Percentiles rank a stretch among this genome's conserved stretches.
These are phyloP conservation scores for Spodoptera frugiperda DNA, from an alignment of 1,140 invertebrate genomes.

Conservation along the genomic window DNA sequence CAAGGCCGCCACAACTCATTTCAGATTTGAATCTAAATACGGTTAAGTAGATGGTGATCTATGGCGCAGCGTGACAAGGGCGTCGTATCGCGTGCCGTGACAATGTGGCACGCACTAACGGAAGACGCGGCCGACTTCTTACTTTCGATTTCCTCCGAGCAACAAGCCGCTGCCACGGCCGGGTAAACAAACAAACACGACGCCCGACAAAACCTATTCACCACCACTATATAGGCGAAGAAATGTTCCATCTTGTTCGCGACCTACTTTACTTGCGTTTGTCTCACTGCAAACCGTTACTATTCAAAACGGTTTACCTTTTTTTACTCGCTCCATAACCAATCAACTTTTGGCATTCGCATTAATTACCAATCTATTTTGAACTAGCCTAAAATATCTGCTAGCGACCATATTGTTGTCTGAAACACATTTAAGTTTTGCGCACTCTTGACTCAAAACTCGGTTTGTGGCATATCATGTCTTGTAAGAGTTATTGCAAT, in stretches of 20 bases:
- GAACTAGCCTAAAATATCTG: conserved; percentile 11
- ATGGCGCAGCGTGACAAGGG: conserved; percentile 21
- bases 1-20: neutral
- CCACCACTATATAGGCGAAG: conserved; percentile 6
- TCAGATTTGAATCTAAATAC: conserved; percentile 20
- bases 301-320: conserved; percentile 36
- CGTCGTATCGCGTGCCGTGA: conserved; percentile 34
- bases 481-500: neutral
- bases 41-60: conserved; percentile 29
- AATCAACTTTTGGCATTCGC: conserved; percentile 24
- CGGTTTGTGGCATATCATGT: neutral
- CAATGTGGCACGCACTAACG: conserved; percentile 39
- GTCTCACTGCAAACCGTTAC: conserved; percentile 24
- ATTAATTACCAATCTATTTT: conserved; percentile 30
- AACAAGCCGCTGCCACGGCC: conserved; percentile 8
- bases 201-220: conserved; percentile 33
- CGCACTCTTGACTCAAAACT: neutral
- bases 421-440: conserved; percentile 16
- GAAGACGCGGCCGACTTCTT: conserved; percentile 30
- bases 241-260: conserved; percentile 29
- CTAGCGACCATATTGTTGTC: conserved; percentile 17
- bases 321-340: conserved; percentile 11
- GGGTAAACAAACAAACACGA: conserved; percentile 25
- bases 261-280: conserved; percentile 33
- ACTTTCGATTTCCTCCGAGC: conserved; percentile 45